Evolutionary conservation across 2,113 vertebrate genomes (phyloP).

Genomic region (Glareola pratincola): DNA sequence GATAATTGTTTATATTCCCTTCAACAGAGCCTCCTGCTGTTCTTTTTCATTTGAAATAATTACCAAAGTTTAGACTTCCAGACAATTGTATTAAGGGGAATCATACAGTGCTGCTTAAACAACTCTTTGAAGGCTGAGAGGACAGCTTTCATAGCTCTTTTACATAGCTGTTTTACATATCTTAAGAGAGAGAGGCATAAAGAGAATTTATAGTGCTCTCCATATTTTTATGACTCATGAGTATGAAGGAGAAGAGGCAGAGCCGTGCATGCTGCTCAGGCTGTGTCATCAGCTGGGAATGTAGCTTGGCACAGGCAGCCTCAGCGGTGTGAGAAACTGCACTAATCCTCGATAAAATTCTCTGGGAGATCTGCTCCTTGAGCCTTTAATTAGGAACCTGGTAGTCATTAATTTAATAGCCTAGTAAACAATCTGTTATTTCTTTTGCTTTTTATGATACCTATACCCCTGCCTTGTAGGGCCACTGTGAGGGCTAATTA

Average conservation of each 20-base stretch:
- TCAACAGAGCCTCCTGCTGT: constrained; percentile 53
- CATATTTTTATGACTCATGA: constrained; percentile 53
- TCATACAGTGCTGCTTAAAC: constrained; percentile 43
- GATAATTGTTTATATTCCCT: constrained; percentile 67
- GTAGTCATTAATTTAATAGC: constrained; percentile 31
- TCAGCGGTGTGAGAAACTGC: not conserved
- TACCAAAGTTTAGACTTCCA: constrained; percentile 62
- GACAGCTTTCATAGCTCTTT: constrained; percentile 49
- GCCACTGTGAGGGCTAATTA: not conserved
- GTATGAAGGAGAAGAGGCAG: constrained; percentile 16
- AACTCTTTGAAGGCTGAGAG: constrained; percentile 52
- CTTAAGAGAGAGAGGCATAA: constrained; percentile 40
- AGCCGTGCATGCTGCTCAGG: not conserved
- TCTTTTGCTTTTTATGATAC: not conserved
- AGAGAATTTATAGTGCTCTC: constrained; percentile 53
- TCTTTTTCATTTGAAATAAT: constrained; percentile 61
- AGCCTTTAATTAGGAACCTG: constrained; percentile 29
- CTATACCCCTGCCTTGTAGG: not conserved
- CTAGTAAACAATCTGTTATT: constrained; percentile 31
- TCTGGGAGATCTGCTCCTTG: not conserved
- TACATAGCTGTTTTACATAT: constrained; percentile 34
- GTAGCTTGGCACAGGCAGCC: constrained; percentile 21
- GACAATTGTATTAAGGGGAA: constrained; percentile 51
- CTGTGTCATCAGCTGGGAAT: constrained; percentile 62
- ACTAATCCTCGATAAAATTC: not conserved